Evolutionary conservation across 2,797 vertebrate genomes (phyloP), one percentile per base, ranked within the genome.

Genomic region (Dendrocincla fuliginosa): DNA sequence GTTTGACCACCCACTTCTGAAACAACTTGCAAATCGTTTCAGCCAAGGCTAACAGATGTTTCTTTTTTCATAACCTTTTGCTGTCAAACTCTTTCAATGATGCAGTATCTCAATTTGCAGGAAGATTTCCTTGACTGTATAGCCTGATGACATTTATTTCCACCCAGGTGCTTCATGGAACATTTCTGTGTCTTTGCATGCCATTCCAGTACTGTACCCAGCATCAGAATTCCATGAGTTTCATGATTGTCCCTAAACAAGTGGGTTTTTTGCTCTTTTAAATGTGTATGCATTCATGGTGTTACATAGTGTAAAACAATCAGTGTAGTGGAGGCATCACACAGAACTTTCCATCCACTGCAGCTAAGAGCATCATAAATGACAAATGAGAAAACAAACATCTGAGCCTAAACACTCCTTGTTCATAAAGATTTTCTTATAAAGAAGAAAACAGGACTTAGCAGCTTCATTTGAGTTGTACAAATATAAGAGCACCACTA

Each of bases 11-110:
- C 79, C 53, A 41, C 75, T 91, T 87, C 61, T 78, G 76, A 50
- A 77, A 30, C 41, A 95, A 49, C 32, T 87, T 79, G 47, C 33
- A 83, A n/a, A 37, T 64, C 28, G 30, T 90, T 88, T 88, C 80
- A 73, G 16, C 42, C 67, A 37, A 9, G 2, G 3, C 18, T 71
- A 86, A 55, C 63, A 86, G 50, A 30, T 73, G 28, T 71, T 91
- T 74, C 18, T 75, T 75, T 90, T 88, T 93, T 79, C 28, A 19
- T 89, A 56, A 75, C 20, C 13, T 88, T 81, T 91, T 90, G 37
- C 39, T 86, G n/a, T 81, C 49, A 35, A 75, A 73, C 37, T 68
- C 27, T 57, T 87, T 69, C 52, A 42, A 16, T 61, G 32, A 49
- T n/a, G 8, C 28, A 59, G 39, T 42, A 61, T 83, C 37, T 79